Evolutionary conservation across 1,140 invertebrate genomes (phyloP), one percentile per base, ranked within the genome.

Genomic region (Neodiprion pinetum): DNA sequence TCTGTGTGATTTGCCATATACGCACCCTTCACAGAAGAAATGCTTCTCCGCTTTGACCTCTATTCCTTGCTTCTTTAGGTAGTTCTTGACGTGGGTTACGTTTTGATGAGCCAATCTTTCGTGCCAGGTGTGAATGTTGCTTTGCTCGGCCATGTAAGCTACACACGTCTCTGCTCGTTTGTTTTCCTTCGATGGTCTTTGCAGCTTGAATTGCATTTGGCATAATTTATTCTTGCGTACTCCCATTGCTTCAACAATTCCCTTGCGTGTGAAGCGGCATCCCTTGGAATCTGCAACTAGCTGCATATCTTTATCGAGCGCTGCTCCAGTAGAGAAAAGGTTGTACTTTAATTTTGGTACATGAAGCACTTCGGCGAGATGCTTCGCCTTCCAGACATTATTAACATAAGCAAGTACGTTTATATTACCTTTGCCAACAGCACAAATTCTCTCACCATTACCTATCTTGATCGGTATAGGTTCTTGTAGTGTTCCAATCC

Each of bases 101-200:
- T 88, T 89, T 76, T 88, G 85, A 77, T 89, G 87, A 1, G 79
- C 85, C 28, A 90, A 70, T 49, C 77, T 80, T 77, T 86, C 75
- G 75, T 88, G 85, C 87, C 88, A 88, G 48, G 81, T 71, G 40
- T 83, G 76, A 61, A 88, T 67, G 9, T 65, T 65, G 11, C 21
- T 73, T 28, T 65, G 49, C 8, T 8, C 66, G 14, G 48, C 17
- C 50, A 11, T 53, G 50, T 2, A n/a, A n/a, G n/a, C 50, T 10
- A 1, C 10, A 1, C 10, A 10, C 23, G 66, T 48, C 10, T 61
- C 65, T 11, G 67, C 72, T 11, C 47, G 14, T 11, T 14, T 40
- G 9, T 47, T 21, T 65, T 70, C 61, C n/a, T 10, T 17, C 11
- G 5, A 53, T 70, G n/a, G 73, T 23, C 17, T 21, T 21, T 21